Base-by-base conservation (phyloP, 2,797 vertebrate species). In the Dallia pectoralis region DNA sequence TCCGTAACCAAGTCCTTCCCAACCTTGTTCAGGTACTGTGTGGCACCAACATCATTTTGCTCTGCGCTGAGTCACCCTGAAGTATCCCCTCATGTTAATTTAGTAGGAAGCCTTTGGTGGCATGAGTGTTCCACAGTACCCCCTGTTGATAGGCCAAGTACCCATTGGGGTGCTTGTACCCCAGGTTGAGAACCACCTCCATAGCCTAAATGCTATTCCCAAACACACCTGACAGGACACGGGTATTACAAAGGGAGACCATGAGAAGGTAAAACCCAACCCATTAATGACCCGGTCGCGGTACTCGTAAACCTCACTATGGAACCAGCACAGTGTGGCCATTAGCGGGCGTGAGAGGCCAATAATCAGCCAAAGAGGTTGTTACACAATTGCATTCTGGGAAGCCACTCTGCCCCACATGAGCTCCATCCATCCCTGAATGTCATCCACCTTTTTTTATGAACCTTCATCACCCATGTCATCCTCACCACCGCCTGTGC, bases 291-390 rank as follows among this genome's bases (percentile, higher is more conserved):
- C 66, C 40, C 27, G 25, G 27, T 47, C 16, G 19, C 56, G 36
- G 62, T 51, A 67, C 36, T 62, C 70, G 48, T 48, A 36, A 15
- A 49, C 36, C 29, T 70, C 49, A 12, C 2, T 36, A 19, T 32
- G 29, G 4, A 63, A 16, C 61, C 25, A 32, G 15, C 22, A n/a
- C 68, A 56, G 69, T 19, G 14, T n/a, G 68, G 48, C 48, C 27
- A 8, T 49, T 30, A 18, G 25, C 14, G 27, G 47, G 29, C 12
- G 30, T 25, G 53, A 27, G 53, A 14, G 22, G n/a, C 3, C 9
- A 25, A 59, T 27, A 56, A 9, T 44, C 40, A 69, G 71, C 40
- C 69, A 33, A 25, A 81, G 67, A 81, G 18, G 65, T 25, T 53
- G 22, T 75, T 70, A 25, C 25, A 72, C 48, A 72, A 18, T 40